A percentile compares a stretch with the other conserved stretches of the same genome.
These are phyloP conservation scores for Panorpa germanica DNA, from an alignment of 2,888 invertebrate species.

Conservation along the genomic window DNA sequence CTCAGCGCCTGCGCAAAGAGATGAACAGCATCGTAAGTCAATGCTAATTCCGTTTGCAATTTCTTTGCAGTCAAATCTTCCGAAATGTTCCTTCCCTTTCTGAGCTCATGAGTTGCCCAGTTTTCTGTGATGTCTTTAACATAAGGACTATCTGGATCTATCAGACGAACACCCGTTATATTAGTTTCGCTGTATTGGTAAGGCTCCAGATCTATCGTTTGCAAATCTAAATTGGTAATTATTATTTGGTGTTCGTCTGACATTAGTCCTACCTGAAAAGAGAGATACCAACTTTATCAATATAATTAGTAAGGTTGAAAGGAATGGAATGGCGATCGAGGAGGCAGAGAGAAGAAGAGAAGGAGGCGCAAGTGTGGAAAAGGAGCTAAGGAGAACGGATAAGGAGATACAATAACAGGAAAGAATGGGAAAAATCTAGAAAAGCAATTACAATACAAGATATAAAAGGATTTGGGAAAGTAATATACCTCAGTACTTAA, in stretches of 20 bases:
- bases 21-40: constrained; percentile 69
- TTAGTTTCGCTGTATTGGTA: constrained; percentile 67
- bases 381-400: no score
- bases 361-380: no score
- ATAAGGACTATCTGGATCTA: constrained; percentile 34
- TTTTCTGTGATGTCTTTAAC: constrained; percentile 36
- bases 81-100: no score
- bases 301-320: no score
- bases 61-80: constrained; percentile 22
- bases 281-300: no score
- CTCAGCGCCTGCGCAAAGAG: constrained; percentile 67
- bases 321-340: no score
- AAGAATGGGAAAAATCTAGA: no score
- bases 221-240: constrained; percentile 63
- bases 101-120: constrained; percentile 34
- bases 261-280: constrained; percentile 75
- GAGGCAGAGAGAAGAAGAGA: no score
- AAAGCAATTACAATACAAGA: no score
- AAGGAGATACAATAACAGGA: no score
- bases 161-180: constrained; percentile 51
- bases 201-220: constrained; percentile 58
- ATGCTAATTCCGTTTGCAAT: constrained; percentile 50
- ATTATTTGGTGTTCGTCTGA: constrained; percentile 60
- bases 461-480: no score
- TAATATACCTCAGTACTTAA: no score